phyloP scores from a whole-genome alignment of 2,113 vertebrate species.

The Rhinoptilus africanus region DNA sequence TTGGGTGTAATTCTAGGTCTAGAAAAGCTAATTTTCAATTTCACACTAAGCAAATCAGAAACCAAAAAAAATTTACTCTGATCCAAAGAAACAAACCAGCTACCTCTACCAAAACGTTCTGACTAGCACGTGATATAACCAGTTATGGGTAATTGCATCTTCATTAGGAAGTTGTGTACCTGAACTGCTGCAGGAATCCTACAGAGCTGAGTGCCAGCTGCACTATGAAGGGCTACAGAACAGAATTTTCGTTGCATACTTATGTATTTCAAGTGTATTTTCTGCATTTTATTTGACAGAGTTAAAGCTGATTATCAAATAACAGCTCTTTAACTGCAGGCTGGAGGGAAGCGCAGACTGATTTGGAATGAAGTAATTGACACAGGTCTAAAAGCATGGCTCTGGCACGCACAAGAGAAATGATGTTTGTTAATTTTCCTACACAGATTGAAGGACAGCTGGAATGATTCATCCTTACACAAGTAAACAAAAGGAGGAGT shows the following conservation, averaged over 20 bases:
- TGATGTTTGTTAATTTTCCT: background rate
- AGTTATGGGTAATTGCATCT: rapidly evolving
- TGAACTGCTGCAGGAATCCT: background rate
- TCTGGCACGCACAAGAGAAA: background rate
- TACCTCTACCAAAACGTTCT: background rate
- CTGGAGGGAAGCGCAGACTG: background rate
- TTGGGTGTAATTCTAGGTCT: background rate
- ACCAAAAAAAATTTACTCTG: background rate
- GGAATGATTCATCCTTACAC: background rate
- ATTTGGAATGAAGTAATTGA: background rate
- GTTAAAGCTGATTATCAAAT: background rate
- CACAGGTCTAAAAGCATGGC: background rate
- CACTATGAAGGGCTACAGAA: rapidly evolving
- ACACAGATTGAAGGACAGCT: background rate
- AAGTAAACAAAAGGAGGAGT: background rate
- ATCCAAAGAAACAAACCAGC: background rate
- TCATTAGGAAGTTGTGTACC: rapidly evolving
- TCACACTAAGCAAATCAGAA: background rate
- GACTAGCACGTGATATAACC: background rate
- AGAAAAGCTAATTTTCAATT: background rate
- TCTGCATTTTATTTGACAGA: background rate
- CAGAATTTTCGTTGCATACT: too few species aligned
- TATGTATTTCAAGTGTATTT: rapidly evolving
- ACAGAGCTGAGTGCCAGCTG: background rate
- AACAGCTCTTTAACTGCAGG: background rate